Percentiles rank a stretch among this genome's conserved stretches.
Conservation (phyloP, 2,888 invertebrate genomes). For the Dasysyrphus albostriatus region DNA sequence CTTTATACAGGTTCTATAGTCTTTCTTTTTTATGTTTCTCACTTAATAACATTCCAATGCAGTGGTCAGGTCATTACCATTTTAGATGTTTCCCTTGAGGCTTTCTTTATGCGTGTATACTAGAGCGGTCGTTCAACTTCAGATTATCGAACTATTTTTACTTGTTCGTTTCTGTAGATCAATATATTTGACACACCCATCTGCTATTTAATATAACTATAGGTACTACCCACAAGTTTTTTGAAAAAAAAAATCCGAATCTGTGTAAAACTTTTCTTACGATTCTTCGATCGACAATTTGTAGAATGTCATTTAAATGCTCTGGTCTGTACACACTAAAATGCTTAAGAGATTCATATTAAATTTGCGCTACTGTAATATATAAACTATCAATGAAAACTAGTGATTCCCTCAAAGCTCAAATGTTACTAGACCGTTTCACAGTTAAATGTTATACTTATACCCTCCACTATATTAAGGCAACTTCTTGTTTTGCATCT, state of each 20-base stretch:
- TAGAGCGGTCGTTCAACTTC: conserved; percentile 39
- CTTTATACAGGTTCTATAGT: conserved; percentile 37
- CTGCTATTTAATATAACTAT: not conserved
- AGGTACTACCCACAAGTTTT: not conserved
- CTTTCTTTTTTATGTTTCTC: not conserved
- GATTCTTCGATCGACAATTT: not conserved
- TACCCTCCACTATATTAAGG: fast-evolving
- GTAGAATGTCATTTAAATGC: not conserved
- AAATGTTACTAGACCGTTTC: not conserved
- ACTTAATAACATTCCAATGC: conserved; percentile 48
- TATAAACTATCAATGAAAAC: not conserved
- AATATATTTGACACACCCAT: conserved; percentile 2
- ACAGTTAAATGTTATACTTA: not conserved
- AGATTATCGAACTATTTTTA: conserved; percentile 52
- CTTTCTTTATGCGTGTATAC: conserved; percentile 23
- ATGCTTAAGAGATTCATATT: not conserved
- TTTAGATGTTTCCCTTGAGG: conserved; percentile 20
- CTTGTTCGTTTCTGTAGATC: conserved; percentile 11
- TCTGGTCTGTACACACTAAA: not conserved
- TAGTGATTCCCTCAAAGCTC: conserved; percentile 1
- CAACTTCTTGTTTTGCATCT: too few species aligned
- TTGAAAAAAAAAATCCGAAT: not conserved
- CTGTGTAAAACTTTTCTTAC: not conserved
- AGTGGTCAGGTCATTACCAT: conserved; percentile 55
- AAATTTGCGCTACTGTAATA: not conserved